Base-by-base conservation (phyloP, 2,797 vertebrate species). In the Pantherophis vulpinus region DNA sequence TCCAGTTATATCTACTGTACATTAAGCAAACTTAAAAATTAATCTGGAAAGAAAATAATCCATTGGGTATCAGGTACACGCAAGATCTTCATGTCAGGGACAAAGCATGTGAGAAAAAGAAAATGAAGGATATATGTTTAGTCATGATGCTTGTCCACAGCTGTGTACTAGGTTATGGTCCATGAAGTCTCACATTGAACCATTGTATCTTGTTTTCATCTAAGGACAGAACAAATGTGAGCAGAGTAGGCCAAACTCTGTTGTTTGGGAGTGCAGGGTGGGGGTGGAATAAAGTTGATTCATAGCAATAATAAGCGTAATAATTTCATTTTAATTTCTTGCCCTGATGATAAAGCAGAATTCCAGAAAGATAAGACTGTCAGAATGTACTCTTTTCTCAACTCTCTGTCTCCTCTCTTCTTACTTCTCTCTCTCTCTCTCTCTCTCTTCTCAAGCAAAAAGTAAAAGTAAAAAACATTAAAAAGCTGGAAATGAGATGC, bases 401-500 rank as follows among this genome's bases (percentile, higher is more conserved):
- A 74, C 32, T 9, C 70, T 20, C 63, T 13, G 20, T 60, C 58
- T 14, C 13, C 9, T 25, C 9, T 27, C 60, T 61, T 7, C 5
- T 25, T 27, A 23, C 2, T 9, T 23, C 59, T 23, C 59, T 23
- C 20, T 23, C 0, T 60, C 20, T 10, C 59, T 60, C 25, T 61
- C 9, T 1, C 29, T 6, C 29, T 0, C 37, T 23, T 47, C 74
- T 47, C 74, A 74, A 37, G n/a, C 20, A 83, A 47, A 83, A 42
- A 47, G 25, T 5, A 23, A 83, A 11, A 47, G 20, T 25, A 56
- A n/a, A 16, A 94, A 94, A 94, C 89, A 87, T n/a, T 42, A 59
- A 92, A 86, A 66, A 14, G n/a, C 29, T 86, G 37, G 90, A 92
- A 55, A n/a, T 23, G 74, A 94, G 55, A 91, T 88, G 42, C 32